Conservation (phyloP, 2,113 vertebrate species). For the Polypterus bichir region DNA sequence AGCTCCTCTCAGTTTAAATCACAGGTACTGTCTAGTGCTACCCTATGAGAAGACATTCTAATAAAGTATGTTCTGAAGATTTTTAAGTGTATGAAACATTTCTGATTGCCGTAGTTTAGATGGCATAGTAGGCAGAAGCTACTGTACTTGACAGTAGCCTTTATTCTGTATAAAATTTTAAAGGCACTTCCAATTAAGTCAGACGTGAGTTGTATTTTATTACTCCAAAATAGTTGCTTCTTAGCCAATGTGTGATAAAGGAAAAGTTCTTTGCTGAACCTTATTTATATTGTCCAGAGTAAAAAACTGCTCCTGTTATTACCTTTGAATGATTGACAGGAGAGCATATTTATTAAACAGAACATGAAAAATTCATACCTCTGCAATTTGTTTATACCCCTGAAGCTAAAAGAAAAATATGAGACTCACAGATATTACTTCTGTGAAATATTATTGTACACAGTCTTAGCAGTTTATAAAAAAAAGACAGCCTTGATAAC, state of each 20-base stretch:
- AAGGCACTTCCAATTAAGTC: background rate
- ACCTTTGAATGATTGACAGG: constrained; percentile 4
- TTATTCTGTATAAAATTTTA: background rate
- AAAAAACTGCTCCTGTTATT: background rate
- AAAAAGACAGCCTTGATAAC: background rate
- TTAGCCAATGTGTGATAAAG: background rate
- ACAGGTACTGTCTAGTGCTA: too few species aligned
- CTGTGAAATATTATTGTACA: constrained; percentile 7
- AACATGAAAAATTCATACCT: constrained; percentile 6
- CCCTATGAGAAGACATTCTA: too few species aligned
- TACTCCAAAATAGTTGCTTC: too few species aligned
- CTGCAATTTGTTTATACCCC: constrained; percentile 3
- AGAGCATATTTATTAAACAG: constrained; percentile 6
- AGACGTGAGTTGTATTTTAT: too few species aligned
- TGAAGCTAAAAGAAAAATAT: constrained; percentile 8
- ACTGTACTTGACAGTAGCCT: background rate
- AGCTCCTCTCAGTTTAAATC: too few species aligned
- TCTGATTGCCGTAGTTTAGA: too few species aligned
- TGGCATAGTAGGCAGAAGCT: background rate
- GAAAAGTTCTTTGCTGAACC: background rate
- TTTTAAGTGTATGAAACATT: too few species aligned
- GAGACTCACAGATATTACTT: constrained; percentile 10
- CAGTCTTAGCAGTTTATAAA: background rate
- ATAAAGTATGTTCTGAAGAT: too few species aligned
- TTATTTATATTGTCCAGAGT: background rate